Evolutionary conservation across 2,113 vertebrate species (phyloP).

Genomic region (Benitochromis conjunctus): DNA sequence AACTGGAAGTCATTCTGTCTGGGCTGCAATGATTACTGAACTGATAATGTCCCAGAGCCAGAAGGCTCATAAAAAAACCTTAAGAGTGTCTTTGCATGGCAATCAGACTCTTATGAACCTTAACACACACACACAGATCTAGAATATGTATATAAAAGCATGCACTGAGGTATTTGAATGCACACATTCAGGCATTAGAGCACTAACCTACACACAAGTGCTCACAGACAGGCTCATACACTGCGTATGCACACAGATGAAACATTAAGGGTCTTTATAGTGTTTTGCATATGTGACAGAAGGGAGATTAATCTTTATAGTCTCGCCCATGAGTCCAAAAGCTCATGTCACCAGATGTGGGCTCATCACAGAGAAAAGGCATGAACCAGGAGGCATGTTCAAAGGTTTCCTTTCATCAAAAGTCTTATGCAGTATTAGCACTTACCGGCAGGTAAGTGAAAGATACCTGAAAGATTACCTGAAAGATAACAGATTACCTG

Average conservation of each 20-base stretch:
- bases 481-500: neutral
- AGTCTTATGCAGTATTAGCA: neutral
- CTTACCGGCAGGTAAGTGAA: neutral
- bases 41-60: neutral
- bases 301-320: neutral
- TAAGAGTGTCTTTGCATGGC: neutral
- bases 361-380: neutral
- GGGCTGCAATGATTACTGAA: neutral
- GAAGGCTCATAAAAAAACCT: constrained; percentile 8
- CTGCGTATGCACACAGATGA: neutral
- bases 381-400: neutral
- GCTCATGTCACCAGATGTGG: neutral
- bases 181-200: neutral
- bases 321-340: neutral
- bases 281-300: neutral
- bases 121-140: neutral
- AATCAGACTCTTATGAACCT: neutral
- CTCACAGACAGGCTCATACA: neutral
- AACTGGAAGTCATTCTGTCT: constrained; percentile 11
- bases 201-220: neutral
- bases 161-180: neutral
- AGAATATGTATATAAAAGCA: neutral
- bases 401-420: neutral
- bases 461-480: neutral
- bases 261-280: neutral